These are phyloP conservation scores for Drosophila anomelani DNA, from an alignment of 2,888 invertebrate genomes.

Conservation along the genomic window DNA sequence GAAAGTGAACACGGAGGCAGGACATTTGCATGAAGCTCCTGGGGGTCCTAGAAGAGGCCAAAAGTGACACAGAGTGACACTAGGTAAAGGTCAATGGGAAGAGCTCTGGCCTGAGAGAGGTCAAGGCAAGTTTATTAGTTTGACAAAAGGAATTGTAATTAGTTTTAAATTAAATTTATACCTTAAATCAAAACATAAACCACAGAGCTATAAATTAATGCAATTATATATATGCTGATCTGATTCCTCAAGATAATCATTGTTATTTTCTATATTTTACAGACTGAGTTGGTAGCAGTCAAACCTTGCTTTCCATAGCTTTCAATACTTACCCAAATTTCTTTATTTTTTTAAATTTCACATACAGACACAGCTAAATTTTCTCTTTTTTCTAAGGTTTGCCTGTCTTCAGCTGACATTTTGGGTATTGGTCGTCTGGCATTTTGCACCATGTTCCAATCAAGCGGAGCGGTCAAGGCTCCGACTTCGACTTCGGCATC, in stretches of 20 bases:
- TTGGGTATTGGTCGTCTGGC: conserved; percentile 28
- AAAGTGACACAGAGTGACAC: not conserved
- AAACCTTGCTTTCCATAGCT: not conserved
- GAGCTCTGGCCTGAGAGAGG: not conserved
- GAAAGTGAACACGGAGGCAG: conserved; percentile 38
- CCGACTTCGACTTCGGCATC: conserved; percentile 5
- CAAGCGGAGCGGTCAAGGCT: conserved; percentile 45
- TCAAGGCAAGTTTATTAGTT: conserved; percentile 1
- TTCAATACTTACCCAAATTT: not conserved
- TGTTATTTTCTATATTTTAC: not conserved
- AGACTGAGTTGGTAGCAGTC: not conserved
- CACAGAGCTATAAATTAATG: not conserved
- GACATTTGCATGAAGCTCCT: conserved; percentile 20
- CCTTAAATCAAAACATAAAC: not conserved
- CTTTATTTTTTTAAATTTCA: not conserved
- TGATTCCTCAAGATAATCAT: not conserved
- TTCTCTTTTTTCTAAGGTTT: not conserved
- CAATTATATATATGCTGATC: not conserved
- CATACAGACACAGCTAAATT: not conserved
- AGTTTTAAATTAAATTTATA: not conserved
- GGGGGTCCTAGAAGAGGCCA: not conserved
- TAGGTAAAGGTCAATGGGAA: conserved; percentile 4
- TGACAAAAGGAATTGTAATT: not conserved
- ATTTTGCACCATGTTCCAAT: conserved; percentile 35
- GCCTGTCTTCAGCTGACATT: conserved; percentile 29